Percentiles rank a stretch among this genome's conserved stretches.
Conservation (phyloP, 2,888 invertebrate species). For the Brachylomia viminalis region DNA sequence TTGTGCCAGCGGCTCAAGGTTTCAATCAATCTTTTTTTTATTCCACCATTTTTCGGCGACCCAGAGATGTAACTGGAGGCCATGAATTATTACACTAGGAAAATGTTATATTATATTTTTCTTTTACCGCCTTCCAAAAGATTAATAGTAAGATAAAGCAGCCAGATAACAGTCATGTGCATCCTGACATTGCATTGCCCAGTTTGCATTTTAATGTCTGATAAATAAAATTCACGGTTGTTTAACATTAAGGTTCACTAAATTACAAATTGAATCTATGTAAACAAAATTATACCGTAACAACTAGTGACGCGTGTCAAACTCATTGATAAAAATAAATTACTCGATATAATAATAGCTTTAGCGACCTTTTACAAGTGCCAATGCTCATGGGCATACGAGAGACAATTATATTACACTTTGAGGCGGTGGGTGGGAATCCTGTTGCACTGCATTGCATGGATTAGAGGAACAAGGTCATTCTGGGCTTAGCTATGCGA, state of each 20-base stretch:
- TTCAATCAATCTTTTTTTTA: slow-evolving; percentile 71
- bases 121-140: slow-evolving; percentile 32
- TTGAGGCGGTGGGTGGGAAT: slow-evolving; percentile 41
- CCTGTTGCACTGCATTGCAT: slow-evolving; percentile 36
- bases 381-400: slow-evolving; percentile 70
- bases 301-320: slow-evolving; percentile 81
- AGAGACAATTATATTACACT: slow-evolving; percentile 35
- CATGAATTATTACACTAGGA: slow-evolving; percentile 58
- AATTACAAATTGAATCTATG: slow-evolving; percentile 68
- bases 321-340: slow-evolving; percentile 87
- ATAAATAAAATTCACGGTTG: slow-evolving; percentile 67
- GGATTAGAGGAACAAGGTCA: slow-evolving; percentile 45
- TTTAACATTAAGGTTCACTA: slow-evolving; percentile 66
- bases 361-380: slow-evolving; percentile 80
- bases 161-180: slow-evolving; percentile 30
- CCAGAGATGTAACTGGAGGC: slow-evolving; percentile 64
- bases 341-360: slow-evolving; percentile 74
- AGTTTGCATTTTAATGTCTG: slow-evolving; percentile 24
- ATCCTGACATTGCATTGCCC: slow-evolving; percentile 25
- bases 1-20: slow-evolving; percentile 74
- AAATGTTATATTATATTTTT: slow-evolving; percentile 42
- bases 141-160: slow-evolving; percentile 18
- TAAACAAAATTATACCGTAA: slow-evolving; percentile 77
- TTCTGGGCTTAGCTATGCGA: slow-evolving; percentile 22
- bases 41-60: slow-evolving; percentile 69